Percentiles rank a stretch among this genome's conserved stretches.
These are phyloP conservation scores for Strigamia crassipes DNA, from an alignment of 2,888 invertebrate species.

Conservation along the genomic window DNA sequence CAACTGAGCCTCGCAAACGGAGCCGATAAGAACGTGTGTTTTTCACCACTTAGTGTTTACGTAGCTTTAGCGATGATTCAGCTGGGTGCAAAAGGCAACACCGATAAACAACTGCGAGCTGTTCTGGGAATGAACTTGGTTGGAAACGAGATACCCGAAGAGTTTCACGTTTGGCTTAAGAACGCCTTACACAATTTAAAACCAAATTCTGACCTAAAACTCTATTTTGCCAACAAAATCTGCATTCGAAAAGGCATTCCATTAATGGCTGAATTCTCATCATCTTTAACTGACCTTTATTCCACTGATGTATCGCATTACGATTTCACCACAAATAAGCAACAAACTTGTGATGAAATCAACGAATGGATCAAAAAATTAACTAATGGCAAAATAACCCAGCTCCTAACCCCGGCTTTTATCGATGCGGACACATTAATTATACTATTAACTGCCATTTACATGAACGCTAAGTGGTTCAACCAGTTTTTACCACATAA, in stretches of 20 bases:
- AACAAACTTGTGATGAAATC: conserved; percentile 64
- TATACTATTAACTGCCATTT: conserved; percentile 61
- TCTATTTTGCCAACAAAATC: too few relatives aligned
- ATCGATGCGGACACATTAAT: conserved; percentile 54
- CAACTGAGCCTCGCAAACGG: too few relatives aligned
- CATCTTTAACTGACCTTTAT: too few relatives aligned
- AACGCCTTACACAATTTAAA: too few relatives aligned
- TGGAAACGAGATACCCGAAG: too few relatives aligned
- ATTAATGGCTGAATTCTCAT: too few relatives aligned
- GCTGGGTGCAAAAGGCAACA: not conserved
- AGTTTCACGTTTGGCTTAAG: too few relatives aligned
- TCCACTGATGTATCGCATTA: too few relatives aligned
- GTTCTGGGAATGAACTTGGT: not conserved
- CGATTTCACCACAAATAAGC: conserved; percentile 65
- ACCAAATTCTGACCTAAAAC: too few relatives aligned
- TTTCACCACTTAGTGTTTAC: not conserved
- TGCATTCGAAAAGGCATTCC: too few relatives aligned
- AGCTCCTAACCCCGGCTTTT: conserved; percentile 68
- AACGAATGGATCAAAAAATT: conserved; percentile 80
- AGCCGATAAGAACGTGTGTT: too few relatives aligned
- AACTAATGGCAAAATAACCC: conserved; percentile 79
- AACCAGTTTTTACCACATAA: conserved; percentile 71
- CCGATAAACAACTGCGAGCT: conserved; percentile 25
- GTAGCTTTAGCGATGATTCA: not conserved
- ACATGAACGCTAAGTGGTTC: conserved; percentile 67